Conservation (phyloP, 2,888 invertebrate species). For the Atrina japonica region DNA sequence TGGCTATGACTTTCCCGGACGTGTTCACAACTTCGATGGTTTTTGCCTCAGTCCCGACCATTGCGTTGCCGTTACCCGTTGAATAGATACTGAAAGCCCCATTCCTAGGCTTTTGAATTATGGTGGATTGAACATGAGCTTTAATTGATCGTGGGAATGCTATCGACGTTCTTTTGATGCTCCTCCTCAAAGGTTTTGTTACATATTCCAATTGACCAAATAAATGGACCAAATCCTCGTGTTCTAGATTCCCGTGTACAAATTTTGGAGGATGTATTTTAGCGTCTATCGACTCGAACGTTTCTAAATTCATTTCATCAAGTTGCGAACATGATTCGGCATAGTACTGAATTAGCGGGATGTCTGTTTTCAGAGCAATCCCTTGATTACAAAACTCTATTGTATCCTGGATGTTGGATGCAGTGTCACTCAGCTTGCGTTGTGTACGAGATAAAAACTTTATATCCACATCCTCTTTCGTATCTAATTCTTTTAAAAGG, state of each 20-base stretch:
- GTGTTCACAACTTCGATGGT: conserved; percentile 17
- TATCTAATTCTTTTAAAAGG: conserved; percentile 14
- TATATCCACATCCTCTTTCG: conserved; percentile 22
- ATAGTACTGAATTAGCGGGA: conserved; percentile 8
- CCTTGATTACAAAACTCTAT: conserved; percentile 11
- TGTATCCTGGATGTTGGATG: not conserved
- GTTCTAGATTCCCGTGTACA: conserved; percentile 2
- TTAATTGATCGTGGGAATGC: conserved; percentile 17
- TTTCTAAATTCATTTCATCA: conserved; percentile 3
- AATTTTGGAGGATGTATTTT: conserved; percentile 15
- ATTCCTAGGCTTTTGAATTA: conserved; percentile 17
- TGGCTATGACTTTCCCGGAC: conserved; percentile 17
- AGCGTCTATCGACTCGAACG: conserved; percentile 2
- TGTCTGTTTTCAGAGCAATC: not conserved
- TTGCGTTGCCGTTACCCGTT: conserved; percentile 25
- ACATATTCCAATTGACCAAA: conserved; percentile 15
- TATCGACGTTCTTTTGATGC: not conserved
- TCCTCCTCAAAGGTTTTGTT: conserved; percentile 5
- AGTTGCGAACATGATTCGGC: conserved; percentile 6
- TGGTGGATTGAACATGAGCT: conserved; percentile 4
- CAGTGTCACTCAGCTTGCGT: not conserved
- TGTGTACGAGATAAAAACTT: conserved; percentile 14
- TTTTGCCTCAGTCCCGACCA: conserved; percentile 18
- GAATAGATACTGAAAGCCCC: conserved; percentile 17
- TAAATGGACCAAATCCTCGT: conserved; percentile 8